Percentiles rank a stretch among this genome's conserved stretches.
These are phyloP conservation scores for Drosophila aldrichi DNA, from an alignment of 2,888 invertebrate species.

Conservation along the genomic window DNA sequence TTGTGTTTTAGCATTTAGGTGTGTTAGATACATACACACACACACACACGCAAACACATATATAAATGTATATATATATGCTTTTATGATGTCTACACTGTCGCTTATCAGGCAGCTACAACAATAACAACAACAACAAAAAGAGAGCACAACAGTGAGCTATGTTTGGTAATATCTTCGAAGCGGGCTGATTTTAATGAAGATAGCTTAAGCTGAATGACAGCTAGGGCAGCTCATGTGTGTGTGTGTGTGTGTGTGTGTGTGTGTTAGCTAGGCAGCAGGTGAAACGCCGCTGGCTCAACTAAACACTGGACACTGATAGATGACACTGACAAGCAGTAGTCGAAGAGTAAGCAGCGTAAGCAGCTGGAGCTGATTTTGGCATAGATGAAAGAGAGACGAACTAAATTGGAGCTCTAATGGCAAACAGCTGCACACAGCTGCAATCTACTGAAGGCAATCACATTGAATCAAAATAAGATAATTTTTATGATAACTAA, in stretches of 20 bases:
- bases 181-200: constrained; percentile 57
- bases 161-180: constrained; percentile 48
- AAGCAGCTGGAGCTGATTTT: constrained; percentile 21
- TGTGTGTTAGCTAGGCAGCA: constrained; percentile 32
- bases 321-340: constrained; percentile 55
- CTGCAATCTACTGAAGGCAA: constrained; percentile 44
- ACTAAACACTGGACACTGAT: constrained; percentile 52
- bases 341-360: constrained; percentile 20
- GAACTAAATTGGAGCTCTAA: constrained; percentile 5
- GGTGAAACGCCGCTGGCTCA: constrained; percentile 39
- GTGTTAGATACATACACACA: constrained; percentile 39
- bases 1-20: constrained; percentile 64
- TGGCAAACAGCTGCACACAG: constrained; percentile 40
- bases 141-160: constrained; percentile 27
- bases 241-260: constrained; percentile 2
- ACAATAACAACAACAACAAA: constrained; percentile 23
- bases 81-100: constrained; percentile 78
- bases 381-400: constrained; percentile 12
- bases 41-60: neutral
- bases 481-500: constrained; percentile 9
- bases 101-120: constrained; percentile 64
- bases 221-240: constrained; percentile 46
- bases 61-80: constrained; percentile 8
- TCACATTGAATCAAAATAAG: constrained; percentile 25
- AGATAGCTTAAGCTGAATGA: constrained; percentile 58